Evolutionary conservation across 1,140 invertebrate species (phyloP).

Genomic region (Drosophila truncata): DNA sequence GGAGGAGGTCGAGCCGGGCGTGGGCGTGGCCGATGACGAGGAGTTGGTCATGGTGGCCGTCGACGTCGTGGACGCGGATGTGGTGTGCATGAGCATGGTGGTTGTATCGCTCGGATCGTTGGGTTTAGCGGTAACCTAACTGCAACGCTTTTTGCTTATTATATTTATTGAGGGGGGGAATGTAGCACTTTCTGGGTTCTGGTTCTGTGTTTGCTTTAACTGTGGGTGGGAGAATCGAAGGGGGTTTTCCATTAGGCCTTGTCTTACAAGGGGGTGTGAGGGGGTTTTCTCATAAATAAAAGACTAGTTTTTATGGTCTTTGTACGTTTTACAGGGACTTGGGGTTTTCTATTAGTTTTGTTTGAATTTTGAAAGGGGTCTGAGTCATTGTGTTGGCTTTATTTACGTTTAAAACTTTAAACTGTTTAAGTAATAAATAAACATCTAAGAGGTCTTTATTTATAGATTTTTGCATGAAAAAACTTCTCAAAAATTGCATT

Average conservation of each 20-base stretch:
- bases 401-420: background rate
- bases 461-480: too few relatives aligned
- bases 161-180: constrained; percentile 17
- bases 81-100: constrained; percentile 71
- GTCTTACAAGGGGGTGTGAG: background rate
- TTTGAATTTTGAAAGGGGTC: background rate
- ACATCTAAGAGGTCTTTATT: background rate
- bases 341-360: background rate
- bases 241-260: constrained; percentile 21
- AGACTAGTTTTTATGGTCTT: constrained; percentile 27
- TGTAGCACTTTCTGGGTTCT: constrained; percentile 48
- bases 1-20: constrained; percentile 77
- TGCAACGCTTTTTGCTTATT: constrained; percentile 35
- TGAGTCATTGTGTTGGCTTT: constrained; percentile 4
- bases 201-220: constrained; percentile 25
- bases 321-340: background rate
- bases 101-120: constrained; percentile 32
- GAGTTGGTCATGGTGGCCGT: constrained; percentile 77
- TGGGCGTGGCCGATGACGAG: constrained; percentile 79
- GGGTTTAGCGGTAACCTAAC: constrained; percentile 39
- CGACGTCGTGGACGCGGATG: constrained; percentile 65
- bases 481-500: background rate
- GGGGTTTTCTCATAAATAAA: constrained; percentile 11
- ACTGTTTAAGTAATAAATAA: background rate
- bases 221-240: constrained; percentile 35